Conservation (phyloP, 2,113 vertebrate genomes). For the Heterochromis multidens region DNA sequence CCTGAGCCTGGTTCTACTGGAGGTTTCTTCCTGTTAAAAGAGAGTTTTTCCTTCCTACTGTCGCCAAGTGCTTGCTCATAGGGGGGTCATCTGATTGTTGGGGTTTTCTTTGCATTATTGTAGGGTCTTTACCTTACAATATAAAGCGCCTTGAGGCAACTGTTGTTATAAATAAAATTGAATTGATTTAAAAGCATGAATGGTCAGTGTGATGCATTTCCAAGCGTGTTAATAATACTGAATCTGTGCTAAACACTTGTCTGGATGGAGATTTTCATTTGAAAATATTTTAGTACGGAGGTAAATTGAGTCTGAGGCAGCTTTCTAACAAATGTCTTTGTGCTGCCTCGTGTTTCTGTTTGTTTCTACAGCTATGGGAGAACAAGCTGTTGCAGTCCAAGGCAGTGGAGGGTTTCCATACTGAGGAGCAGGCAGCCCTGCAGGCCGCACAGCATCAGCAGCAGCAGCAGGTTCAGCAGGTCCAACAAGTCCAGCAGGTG, state of each 20-base stretch:
- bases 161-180: background rate
- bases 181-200: background rate
- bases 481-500: conserved; percentile 84
- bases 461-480: conserved; percentile 79
- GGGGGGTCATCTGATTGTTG: rapidly evolving
- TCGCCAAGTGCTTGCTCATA: background rate
- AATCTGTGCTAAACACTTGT: background rate
- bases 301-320: background rate
- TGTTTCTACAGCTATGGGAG: conserved; percentile 88
- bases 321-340: background rate
- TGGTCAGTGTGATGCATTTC: rapidly evolving
- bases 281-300: background rate
- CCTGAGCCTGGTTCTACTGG: background rate
- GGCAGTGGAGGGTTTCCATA: conserved; percentile 96
- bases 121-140: background rate
- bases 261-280: background rate
- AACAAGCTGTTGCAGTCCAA: conserved; percentile 97
- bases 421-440: conserved; percentile 91
- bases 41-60: rapidly evolving
- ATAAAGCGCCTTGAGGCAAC: background rate
- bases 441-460: conserved; percentile 86
- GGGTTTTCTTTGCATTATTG: background rate
- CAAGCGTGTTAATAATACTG: background rate
- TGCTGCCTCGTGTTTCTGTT: background rate
- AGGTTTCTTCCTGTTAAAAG: background rate